Evolutionary conservation across 2,888 invertebrate species (phyloP).

Genomic region (Carterocephalus palaemon): DNA sequence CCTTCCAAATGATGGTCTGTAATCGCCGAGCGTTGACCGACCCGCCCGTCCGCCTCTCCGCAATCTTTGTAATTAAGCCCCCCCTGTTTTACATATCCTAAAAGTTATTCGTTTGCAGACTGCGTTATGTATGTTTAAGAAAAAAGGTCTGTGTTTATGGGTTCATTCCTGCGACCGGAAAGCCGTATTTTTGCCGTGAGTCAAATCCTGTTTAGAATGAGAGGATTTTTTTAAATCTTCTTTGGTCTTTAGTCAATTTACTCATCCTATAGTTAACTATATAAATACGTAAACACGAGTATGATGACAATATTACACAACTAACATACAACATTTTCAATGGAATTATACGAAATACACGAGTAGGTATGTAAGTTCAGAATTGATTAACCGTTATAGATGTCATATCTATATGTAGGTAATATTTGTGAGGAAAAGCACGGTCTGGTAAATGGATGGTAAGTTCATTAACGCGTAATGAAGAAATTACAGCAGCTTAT

Average conservation of each 20-base stretch:
- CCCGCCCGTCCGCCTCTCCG: slow-evolving; percentile 19
- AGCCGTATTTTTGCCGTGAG: neutral
- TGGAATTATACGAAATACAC: no score
- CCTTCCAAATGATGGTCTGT: slow-evolving; percentile 69
- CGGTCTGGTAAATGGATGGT: slow-evolving; percentile 8
- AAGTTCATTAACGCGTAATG: slow-evolving; percentile 18
- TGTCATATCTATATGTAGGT: no score
- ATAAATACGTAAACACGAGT: no score
- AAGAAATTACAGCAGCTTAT: slow-evolving; percentile 20
- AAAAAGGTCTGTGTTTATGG: neutral
- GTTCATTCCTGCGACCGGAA: slow-evolving; percentile 1
- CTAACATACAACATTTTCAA: no score
- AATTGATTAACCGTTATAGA: no score
- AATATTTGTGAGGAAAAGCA: no score
- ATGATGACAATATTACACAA: no score
- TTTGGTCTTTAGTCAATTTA: no score
- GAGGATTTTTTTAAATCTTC: no score
- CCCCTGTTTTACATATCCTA: slow-evolving; percentile 22
- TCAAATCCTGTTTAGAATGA: no score
- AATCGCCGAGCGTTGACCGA: slow-evolving; percentile 41
- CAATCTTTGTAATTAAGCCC: slow-evolving; percentile 30
- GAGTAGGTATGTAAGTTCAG: no score
- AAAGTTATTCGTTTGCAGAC: slow-evolving; percentile 11
- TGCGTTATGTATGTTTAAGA: slow-evolving; percentile 7
- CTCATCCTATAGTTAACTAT: no score